Evolutionary conservation across 1,140 invertebrate species (phyloP), one percentile per base, ranked within the genome.

Genomic region (Pogonus chalceus): DNA sequence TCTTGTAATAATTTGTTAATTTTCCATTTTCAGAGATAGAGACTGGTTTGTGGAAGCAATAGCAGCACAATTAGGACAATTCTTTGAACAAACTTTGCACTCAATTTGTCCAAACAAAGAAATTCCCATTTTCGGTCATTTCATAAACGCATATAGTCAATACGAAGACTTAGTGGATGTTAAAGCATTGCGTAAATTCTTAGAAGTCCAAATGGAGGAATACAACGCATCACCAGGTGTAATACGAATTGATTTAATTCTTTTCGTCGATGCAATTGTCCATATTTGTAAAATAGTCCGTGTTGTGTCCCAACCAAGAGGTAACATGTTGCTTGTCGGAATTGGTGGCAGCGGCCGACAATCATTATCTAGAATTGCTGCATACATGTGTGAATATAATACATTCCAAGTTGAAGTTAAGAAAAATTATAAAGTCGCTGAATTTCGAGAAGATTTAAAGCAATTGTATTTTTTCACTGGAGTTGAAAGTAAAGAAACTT

Each of bases 271-370:
- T 65, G 88, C 88, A 1, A 83, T 92, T 31, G 84, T 90, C 65
- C 88, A 92, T 66, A 80, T 92, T 49, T 82, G 82, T 52, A 80
- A 87, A 56, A 88, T 89, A 52, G 79, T 85, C 10, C 75, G 90
- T 51, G 87, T 92, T 14, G 83, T 94, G 37, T 86, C 87, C 1
- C 87, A 91, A 69, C 85, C 84, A 0, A 74, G 84, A 23, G 90
- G 90, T 2, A 84, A 92, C 71, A 80, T 90, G 78, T 72, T 92
- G 2, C 76, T 92, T 47, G 80, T 93, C 46, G 89, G 89, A 31
- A 86, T 90, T 56, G 85, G 88, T 51, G 90, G 92, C n/a, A 90
- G 84, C 60, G 91, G 90, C 0, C 73, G 90, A 4, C 87, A 90
- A 63, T 88, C 87, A 50, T 72, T 90, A 35, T 79, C 85, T 0